Conservation (phyloP, 2,888 invertebrate species). For the Temnothorax ravouxi region DNA sequence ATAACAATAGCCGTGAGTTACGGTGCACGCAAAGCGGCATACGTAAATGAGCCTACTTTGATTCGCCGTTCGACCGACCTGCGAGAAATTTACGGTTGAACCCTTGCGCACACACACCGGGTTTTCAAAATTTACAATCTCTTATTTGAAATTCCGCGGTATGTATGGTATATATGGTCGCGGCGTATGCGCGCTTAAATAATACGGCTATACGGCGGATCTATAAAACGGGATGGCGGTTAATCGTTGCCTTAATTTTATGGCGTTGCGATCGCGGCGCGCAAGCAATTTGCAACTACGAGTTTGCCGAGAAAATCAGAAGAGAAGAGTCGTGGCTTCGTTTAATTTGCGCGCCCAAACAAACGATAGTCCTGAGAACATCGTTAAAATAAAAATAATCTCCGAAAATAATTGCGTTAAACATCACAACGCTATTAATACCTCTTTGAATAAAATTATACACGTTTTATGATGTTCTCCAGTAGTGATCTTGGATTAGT, state of each 20-base stretch:
- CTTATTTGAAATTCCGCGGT: slow-evolving; percentile 1
- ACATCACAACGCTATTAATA: background rate
- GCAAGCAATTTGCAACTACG: background rate
- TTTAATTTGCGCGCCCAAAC: background rate
- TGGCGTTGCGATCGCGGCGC: background rate
- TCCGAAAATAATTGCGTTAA: background rate
- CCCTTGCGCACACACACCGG: slow-evolving; percentile 5
- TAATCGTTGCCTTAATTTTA: slow-evolving; percentile 55
- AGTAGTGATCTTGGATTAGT: slow-evolving; percentile 2
- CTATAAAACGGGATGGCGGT: slow-evolving; percentile 55
- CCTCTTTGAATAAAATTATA: background rate
- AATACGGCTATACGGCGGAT: slow-evolving; percentile 27
- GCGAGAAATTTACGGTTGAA: slow-evolving; percentile 63
- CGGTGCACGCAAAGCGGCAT: slow-evolving; percentile 62
- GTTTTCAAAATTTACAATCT: slow-evolving; percentile 68
- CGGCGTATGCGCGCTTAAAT: slow-evolving; percentile 17
- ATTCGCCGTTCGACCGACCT: slow-evolving; percentile 65
- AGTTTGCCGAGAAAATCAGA: slow-evolving; percentile 30
- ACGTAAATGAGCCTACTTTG: slow-evolving; percentile 70
- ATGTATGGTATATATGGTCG: slow-evolving; percentile 12
- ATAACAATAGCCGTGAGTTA: slow-evolving; percentile 75
- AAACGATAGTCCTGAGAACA: background rate
- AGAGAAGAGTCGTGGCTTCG: background rate
- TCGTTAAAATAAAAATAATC: slow-evolving; percentile 7
- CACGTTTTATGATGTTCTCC: background rate